phyloP scores from a whole-genome alignment of 2,888 invertebrate species.

The Dryococelus australis region DNA sequence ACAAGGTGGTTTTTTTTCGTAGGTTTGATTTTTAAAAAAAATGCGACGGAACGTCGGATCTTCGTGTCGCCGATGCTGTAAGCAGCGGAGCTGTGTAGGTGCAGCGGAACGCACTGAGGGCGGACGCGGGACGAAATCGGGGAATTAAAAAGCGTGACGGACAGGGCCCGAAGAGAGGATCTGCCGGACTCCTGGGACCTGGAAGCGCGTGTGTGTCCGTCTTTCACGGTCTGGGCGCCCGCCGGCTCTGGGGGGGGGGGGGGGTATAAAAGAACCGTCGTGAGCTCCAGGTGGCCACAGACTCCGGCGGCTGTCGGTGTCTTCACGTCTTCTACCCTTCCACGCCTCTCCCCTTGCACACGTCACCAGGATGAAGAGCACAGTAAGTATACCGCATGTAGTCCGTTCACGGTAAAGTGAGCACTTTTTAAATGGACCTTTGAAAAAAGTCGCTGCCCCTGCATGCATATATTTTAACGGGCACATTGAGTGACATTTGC shows the following conservation, averaged over 20 bases:
- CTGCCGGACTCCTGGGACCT: background rate
- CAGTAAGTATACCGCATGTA: background rate
- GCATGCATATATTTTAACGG: too few relatives aligned
- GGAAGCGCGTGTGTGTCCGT: background rate
- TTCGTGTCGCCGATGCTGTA: too few relatives aligned
- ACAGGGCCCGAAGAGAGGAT: background rate
- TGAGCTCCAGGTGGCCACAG: background rate
- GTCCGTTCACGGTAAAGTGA: too few relatives aligned
- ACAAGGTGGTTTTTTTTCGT: too few relatives aligned
- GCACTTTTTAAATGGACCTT: too few relatives aligned
- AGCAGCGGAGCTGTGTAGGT: too few relatives aligned
- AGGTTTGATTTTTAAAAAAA: too few relatives aligned
- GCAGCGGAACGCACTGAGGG: too few relatives aligned
- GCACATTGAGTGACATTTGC: too few relatives aligned
- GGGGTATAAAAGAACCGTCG: background rate
- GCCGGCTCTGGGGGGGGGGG: too few relatives aligned
- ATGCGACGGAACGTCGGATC: too few relatives aligned
- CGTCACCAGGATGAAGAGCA: background rate
- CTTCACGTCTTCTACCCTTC: background rate
- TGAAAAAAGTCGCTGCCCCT: too few relatives aligned
- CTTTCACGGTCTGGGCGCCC: background rate
- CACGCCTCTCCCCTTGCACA: background rate
- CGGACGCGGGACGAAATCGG: background rate
- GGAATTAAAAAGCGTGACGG: background rate
- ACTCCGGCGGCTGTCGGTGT: background rate